phyloP scores from a whole-genome alignment of 2,113 vertebrate genomes.

The Vidua chalybeata region DNA sequence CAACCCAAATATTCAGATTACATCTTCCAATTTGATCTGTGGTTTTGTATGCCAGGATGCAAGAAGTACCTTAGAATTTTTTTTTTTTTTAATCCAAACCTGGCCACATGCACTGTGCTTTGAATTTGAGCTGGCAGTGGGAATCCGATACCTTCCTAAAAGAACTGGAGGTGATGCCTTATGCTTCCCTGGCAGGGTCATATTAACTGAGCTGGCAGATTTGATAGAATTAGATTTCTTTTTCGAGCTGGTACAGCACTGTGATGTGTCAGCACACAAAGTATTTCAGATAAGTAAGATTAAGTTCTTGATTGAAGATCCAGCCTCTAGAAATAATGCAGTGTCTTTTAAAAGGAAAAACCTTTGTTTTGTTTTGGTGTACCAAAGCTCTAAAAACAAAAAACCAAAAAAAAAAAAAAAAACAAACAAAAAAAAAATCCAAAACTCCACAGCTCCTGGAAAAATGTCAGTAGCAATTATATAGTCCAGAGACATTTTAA shows the following conservation, averaged over 20 bases:
- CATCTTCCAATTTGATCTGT: neutral
- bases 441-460: neutral
- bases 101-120: accelerated
- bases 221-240: conserved; percentile 42
- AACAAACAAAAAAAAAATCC: neutral
- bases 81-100: neutral
- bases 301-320: conserved; percentile 17
- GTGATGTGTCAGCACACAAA: conserved; percentile 48
- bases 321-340: neutral
- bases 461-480: neutral
- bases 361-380: neutral
- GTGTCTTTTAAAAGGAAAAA: neutral
- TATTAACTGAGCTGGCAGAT: conserved; percentile 45
- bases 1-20: neutral
- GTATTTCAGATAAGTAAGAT: conserved; percentile 30
- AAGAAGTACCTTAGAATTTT: neutral
- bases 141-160: neutral
- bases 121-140: neutral
- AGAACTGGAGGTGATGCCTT: neutral
- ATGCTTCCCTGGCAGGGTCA: neutral
- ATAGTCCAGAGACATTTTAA: neutral
- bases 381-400: neutral
- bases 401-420: neutral
- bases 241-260: neutral
- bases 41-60: neutral